These are phyloP conservation scores for Chionodraco myersi DNA, from an alignment of 2,113 vertebrate species.

Conservation along the genomic window DNA sequence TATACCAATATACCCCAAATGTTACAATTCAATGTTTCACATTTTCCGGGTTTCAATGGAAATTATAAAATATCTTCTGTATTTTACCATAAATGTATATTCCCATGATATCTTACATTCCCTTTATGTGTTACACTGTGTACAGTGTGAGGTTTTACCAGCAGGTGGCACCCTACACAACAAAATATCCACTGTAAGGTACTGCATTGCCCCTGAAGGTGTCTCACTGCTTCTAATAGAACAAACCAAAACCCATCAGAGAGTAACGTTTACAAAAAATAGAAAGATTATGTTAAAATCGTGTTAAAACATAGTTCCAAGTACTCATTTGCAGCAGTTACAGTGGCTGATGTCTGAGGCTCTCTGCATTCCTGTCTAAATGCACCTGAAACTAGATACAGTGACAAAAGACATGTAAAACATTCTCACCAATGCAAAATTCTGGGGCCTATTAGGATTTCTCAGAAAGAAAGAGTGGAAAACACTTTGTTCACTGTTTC, in stretches of 20 bases:
- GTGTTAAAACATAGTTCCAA: background rate
- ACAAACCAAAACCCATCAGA: background rate
- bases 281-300: background rate
- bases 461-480: background rate
- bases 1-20: background rate
- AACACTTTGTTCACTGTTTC: constrained; percentile 29
- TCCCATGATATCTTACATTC: too few relatives aligned
- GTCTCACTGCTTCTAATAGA: background rate
- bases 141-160: constrained; percentile 41
- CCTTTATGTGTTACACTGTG: background rate
- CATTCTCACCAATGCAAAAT: rapidly evolving
- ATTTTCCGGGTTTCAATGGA: background rate
- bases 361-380: background rate
- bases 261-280: background rate
- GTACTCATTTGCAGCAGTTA: background rate
- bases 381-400: constrained; percentile 4
- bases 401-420: background rate
- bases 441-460: background rate
- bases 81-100: background rate
- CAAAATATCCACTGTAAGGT: background rate
- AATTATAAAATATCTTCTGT: background rate
- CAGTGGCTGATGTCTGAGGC: background rate
- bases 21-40: background rate
- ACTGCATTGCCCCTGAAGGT: background rate
- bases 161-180: constrained; percentile 48